These are phyloP conservation scores for Cherax destructor DNA, from an alignment of 1,140 invertebrate genomes.

Conservation along the genomic window DNA sequence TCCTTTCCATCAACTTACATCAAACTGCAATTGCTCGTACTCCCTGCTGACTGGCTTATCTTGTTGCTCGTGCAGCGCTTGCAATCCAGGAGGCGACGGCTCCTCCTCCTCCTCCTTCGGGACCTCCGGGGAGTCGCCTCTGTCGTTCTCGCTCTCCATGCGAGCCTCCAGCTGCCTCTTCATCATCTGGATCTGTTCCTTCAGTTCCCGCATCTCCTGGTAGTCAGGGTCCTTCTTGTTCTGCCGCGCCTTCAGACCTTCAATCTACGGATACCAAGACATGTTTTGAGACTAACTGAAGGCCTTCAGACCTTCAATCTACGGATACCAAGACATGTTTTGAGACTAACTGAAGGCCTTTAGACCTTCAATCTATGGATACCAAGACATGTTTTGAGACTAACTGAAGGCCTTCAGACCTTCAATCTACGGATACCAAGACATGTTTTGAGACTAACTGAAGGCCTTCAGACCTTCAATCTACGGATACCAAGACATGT, in stretches of 20 bases:
- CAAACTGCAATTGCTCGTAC: constrained; percentile 70
- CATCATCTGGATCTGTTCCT: constrained; percentile 70
- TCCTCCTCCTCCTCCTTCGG: constrained; percentile 38
- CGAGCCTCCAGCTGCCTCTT: constrained; percentile 56
- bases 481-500: too few relatives aligned
- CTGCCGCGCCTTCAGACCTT: constrained; percentile 65
- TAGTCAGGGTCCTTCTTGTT: constrained; percentile 65
- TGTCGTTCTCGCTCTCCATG: constrained; percentile 59
- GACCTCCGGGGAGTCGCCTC: constrained; percentile 44
- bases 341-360: too few relatives aligned
- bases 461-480: too few relatives aligned
- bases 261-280: constrained; percentile 28
- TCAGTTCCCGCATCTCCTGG: constrained; percentile 68
- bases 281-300: background rate
- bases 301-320: too few relatives aligned
- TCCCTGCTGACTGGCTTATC: constrained; percentile 19
- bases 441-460: too few relatives aligned
- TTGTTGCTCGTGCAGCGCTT: constrained; percentile 15
- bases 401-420: too few relatives aligned
- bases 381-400: too few relatives aligned
- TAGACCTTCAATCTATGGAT: too few relatives aligned
- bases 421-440: too few relatives aligned
- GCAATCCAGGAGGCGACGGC: background rate
- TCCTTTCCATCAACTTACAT: constrained; percentile 51
- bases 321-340: too few relatives aligned